These are phyloP conservation scores for Conistra vaccinii DNA, from an alignment of 2,888 invertebrate species.

Conservation along the genomic window DNA sequence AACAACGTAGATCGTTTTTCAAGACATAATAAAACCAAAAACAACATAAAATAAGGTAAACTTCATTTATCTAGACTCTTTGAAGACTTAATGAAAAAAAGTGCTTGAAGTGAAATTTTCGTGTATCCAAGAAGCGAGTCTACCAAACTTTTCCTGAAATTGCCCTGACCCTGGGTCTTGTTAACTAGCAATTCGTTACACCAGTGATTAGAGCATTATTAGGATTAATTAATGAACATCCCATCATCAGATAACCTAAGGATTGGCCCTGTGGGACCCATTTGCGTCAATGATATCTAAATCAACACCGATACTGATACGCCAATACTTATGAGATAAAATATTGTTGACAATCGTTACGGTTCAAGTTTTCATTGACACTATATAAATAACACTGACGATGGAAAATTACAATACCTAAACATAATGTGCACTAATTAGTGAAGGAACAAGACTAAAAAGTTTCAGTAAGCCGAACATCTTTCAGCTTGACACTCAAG, in stretches of 20 bases:
- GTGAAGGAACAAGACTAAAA: background rate
- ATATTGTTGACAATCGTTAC: constrained; percentile 75
- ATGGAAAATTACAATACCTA: constrained; percentile 71
- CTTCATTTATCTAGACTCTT: background rate
- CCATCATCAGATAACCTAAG: constrained; percentile 79
- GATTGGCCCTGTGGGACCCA: constrained; percentile 74
- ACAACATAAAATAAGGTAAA: too few relatives aligned
- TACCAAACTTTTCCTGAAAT: background rate
- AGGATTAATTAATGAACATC: constrained; percentile 80
- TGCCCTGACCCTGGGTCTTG: constrained; percentile 16
- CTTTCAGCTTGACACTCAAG: constrained; percentile 2
- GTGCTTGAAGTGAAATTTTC: background rate
- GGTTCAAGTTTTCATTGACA: constrained; percentile 83
- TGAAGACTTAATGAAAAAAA: background rate
- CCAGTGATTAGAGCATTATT: constrained; percentile 54
- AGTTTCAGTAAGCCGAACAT: background rate
- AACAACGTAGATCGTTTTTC: background rate
- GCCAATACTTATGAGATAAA: constrained; percentile 69
- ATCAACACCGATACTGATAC: constrained; percentile 72
- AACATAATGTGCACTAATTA: constrained; percentile 38
- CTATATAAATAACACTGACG: constrained; percentile 72
- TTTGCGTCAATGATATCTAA: constrained; percentile 83
- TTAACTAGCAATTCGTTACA: constrained; percentile 35
- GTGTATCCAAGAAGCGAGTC: background rate
- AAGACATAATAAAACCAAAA: background rate